Base-by-base conservation (phyloP, 2,797 vertebrate genomes). In the Yasuhikotakia modesta region DNA sequence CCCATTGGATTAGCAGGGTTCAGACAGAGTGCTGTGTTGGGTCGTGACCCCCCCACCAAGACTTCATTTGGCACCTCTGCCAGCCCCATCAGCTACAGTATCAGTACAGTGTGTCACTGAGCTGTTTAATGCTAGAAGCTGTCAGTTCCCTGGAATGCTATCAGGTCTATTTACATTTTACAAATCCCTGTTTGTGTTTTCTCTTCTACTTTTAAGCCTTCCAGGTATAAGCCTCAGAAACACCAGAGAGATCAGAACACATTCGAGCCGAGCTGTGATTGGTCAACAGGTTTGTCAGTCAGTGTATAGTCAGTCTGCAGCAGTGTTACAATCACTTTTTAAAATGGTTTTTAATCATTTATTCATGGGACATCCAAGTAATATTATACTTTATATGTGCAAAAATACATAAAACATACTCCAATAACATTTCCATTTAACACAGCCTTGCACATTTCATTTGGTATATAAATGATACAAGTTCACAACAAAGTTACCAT, bases 1-100 rank as follows among this genome's bases (percentile, higher is more conserved):
- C 19, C 70, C 30, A 14, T 72, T 64, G 78, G 73, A 78, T 82
- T 82, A 84, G n/a, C 78, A 80, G 69, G 39, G 80, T 84, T 73
- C 68, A 79, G 24, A 55, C 60, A 13, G 30, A 45, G 63, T 66
- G 8, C 61, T 76, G 22, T 2, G 17, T n/a, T n/a, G n/a, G n/a
- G n/a, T n/a, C n/a, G n/a, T n/a, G n/a, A n/a, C 61, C 43, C 68
- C 43, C 52, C 43, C 6, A 0, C 24, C 68, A 35, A 10, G 27
- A 32, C 14, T 74, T 53, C 11, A 64, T 45, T 22, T 71, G 50
- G 55, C 43, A 55, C 35, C 52, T 30, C 35, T 50, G 5, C 22
- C 30, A 65, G 48, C 60, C 4, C n/a, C 16, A 60, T 24, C 24
- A 50, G 52, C n/a, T 70, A 71, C 8, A 16, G 22, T 30, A n/a